These are phyloP conservation scores for Lycopodina hypogea DNA, from an alignment of 37 sponge, comb jelly and placozoan species.

Conservation along the genomic window DNA sequence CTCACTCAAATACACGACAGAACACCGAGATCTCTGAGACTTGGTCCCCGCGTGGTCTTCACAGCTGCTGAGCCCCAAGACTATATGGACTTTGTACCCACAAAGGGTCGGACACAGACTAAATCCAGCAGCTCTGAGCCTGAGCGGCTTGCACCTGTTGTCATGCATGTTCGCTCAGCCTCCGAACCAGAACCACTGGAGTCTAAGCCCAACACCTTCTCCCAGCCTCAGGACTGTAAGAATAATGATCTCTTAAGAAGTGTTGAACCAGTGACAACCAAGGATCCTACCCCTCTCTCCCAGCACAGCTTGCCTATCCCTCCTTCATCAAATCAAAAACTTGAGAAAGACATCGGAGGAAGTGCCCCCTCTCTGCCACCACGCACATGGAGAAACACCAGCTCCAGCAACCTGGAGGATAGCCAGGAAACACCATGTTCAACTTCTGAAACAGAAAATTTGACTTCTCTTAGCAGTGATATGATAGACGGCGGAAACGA, in stretches of 20 bases:
- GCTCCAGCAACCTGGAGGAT: neutral
- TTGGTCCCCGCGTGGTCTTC: neutral
- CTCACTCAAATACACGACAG: no score
- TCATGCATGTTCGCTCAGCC: neutral
- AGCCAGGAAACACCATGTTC: no score
- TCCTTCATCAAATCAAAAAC: neutral
- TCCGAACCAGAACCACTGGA: constrained; percentile 7
- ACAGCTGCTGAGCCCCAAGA: constrained; percentile 35
- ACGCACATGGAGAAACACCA: constrained; percentile 31
- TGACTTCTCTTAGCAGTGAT: no score
- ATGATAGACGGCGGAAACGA: no score
- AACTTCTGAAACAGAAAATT: no score
- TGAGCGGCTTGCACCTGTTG: neutral
- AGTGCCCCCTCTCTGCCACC: constrained; percentile 23
- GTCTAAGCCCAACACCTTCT: neutral
- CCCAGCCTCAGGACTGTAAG: neutral
- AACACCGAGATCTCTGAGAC: neutral
- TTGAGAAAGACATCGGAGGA: neutral
- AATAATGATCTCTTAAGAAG: no score
- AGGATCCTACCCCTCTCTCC: no score
- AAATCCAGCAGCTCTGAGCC: constrained; percentile 18
- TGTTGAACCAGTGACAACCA: no score
- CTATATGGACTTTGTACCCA: constrained; percentile 48
- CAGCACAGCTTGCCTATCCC: no score
- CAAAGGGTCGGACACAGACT: neutral